These are phyloP conservation scores for Thecophora atra DNA, from an alignment of 2,888 invertebrate genomes.

Conservation along the genomic window DNA sequence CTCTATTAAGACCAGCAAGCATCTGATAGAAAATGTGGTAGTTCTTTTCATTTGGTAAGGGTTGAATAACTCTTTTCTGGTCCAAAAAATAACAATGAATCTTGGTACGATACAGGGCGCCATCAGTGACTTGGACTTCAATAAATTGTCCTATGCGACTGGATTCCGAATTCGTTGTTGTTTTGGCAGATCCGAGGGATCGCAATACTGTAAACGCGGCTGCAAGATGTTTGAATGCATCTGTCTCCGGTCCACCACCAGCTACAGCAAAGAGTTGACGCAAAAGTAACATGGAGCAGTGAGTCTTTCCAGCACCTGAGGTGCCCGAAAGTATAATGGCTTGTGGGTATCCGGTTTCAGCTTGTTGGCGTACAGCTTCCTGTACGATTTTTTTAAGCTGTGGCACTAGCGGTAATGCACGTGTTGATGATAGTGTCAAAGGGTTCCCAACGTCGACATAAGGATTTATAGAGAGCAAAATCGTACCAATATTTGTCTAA, in stretches of 20 bases:
- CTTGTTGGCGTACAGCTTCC: constrained; percentile 92
- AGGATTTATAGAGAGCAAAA: constrained; percentile 88
- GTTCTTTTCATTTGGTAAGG: constrained; percentile 88
- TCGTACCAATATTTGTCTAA: constrained; percentile 93
- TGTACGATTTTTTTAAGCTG: constrained; percentile 89
- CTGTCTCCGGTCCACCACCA: constrained; percentile 93
- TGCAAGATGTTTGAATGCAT: constrained; percentile 94
- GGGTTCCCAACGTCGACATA: constrained; percentile 89
- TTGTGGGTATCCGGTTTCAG: constrained; percentile 95
- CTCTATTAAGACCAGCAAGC: constrained; percentile 85
- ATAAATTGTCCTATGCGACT: constrained; percentile 96
- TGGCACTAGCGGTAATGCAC: constrained; percentile 77
- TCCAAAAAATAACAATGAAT: constrained; percentile 96
- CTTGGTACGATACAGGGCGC: constrained; percentile 92
- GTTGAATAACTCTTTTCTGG: constrained; percentile 89
- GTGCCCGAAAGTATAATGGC: constrained; percentile 92
- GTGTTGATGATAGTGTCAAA: constrained; percentile 83
- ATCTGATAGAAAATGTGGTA: constrained; percentile 98
- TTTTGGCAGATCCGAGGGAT: constrained; percentile 90
- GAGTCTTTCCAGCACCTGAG: constrained; percentile 94
- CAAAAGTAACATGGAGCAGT: constrained; percentile 89
- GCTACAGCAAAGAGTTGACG: constrained; percentile 92
- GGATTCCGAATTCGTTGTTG: constrained; percentile 89
- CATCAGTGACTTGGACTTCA: constrained; percentile 95
- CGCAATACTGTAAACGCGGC: constrained; percentile 94